phyloP scores from a whole-genome alignment of 2,797 vertebrate species.

The Heliangelus exortis region DNA sequence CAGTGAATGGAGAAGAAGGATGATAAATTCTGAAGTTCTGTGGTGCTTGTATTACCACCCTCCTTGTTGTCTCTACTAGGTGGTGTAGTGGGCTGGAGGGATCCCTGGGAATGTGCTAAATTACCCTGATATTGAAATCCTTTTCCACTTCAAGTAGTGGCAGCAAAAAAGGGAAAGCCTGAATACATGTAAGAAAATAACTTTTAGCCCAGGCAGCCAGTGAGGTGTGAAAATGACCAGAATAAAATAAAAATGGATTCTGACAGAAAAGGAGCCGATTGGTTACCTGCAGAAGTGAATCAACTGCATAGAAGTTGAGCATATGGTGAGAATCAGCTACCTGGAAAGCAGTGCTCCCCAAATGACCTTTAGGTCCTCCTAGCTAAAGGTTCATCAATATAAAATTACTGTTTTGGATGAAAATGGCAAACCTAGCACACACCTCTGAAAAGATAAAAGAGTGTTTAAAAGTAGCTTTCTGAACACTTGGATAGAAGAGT shows the following conservation, averaged over 20 bases:
- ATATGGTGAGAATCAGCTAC: neutral
- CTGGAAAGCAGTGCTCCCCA: slow-evolving; percentile 4
- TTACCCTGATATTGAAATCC: neutral
- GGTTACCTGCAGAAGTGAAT: slow-evolving; percentile 53
- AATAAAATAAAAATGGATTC: slow-evolving; percentile 47
- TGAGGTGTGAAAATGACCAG: slow-evolving; percentile 41
- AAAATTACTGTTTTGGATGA: slow-evolving; percentile 35
- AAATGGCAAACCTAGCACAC: slow-evolving; percentile 10
- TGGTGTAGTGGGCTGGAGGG: neutral
- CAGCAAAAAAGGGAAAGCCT: neutral
- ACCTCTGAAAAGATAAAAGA: slow-evolving; percentile 6
- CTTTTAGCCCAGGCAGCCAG: slow-evolving; percentile 5
- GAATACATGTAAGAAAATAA: neutral
- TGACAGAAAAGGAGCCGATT: slow-evolving; percentile 25
- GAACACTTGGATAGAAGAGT: neutral
- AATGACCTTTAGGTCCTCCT: slow-evolving; percentile 47
- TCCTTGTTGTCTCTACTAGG: neutral
- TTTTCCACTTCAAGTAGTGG: neutral
- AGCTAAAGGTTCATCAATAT: slow-evolving; percentile 26
- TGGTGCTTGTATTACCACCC: neutral
- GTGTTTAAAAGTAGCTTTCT: slow-evolving; percentile 45
- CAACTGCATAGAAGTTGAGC: slow-evolving; percentile 42
- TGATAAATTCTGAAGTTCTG: neutral
- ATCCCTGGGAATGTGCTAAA: neutral
- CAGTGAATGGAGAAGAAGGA: neutral